Percentiles rank a stretch among this genome's conserved stretches.
Evolutionary conservation across 2,797 vertebrate species (phyloP).

Genomic region (Amblyraja radiata): DNA sequence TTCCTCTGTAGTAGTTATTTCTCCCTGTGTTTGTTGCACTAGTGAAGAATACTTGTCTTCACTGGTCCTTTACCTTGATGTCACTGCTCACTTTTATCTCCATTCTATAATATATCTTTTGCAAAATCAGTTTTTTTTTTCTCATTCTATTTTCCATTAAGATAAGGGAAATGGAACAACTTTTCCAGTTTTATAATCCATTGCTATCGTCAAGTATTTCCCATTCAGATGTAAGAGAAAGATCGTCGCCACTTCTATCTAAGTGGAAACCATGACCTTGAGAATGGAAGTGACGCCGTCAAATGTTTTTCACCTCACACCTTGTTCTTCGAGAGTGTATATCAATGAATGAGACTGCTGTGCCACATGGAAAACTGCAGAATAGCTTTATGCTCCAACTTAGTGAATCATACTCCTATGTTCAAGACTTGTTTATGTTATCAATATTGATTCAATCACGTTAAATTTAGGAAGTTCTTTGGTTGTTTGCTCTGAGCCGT

Average conservation of each 20-base stretch:
- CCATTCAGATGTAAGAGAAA: not conserved
- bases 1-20: no score
- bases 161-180: not conserved
- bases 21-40: not conserved
- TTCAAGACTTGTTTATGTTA: not conserved
- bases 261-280: not conserved
- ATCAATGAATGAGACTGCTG: not conserved
- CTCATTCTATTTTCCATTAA: not conserved
- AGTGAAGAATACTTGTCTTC: not conserved
- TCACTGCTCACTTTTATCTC: not conserved
- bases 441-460: not conserved
- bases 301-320: no score
- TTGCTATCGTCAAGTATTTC: not conserved
- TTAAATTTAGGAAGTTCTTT: not conserved
- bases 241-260: not conserved
- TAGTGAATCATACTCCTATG: not conserved
- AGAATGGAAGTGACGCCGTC: no score
- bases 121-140: not conserved
- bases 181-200: not conserved
- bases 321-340: not conserved
- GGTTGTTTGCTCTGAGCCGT: not conserved
- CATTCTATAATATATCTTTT: not conserved
- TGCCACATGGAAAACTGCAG: not conserved
- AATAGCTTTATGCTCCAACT: not conserved
- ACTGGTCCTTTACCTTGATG: not conserved